Conservation (phyloP, 2,113 vertebrate species). For the Rhynchomys soricoides region DNA sequence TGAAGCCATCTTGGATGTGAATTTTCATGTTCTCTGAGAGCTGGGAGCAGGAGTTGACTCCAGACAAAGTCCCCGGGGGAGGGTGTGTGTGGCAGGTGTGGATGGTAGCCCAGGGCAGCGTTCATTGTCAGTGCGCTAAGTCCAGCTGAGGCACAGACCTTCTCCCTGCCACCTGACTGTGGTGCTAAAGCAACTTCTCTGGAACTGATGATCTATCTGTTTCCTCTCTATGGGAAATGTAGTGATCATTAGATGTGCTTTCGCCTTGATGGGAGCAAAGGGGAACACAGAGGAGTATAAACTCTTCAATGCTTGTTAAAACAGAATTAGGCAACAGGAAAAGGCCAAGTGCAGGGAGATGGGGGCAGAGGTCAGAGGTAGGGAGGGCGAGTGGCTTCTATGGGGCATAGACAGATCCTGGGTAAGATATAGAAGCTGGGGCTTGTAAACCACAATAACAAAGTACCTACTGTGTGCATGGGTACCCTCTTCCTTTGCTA, state of each 20-base stretch:
- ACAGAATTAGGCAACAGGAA: neutral
- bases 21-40: neutral
- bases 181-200: neutral
- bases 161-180: neutral
- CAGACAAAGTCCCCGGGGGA: neutral
- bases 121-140: neutral
- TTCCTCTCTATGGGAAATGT: neutral
- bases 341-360: fast-evolving
- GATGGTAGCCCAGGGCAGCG: neutral
- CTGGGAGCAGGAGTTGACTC: neutral
- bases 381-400: neutral
- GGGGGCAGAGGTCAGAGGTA: neutral
- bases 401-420: neutral
- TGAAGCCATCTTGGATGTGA: neutral
- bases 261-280: neutral
- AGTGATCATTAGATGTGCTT: neutral
- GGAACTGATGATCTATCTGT: neutral
- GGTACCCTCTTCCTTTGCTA: neutral
- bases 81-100: neutral
- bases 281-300: neutral
- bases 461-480: neutral
- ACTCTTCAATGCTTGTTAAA: neutral
- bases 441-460: neutral
- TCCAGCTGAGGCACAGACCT: neutral
- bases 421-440: neutral